A percentile compares a stretch with the other conserved stretches of the same genome.
Conservation (phyloP, 2,888 invertebrate genomes). For the Portevinia maculata region DNA sequence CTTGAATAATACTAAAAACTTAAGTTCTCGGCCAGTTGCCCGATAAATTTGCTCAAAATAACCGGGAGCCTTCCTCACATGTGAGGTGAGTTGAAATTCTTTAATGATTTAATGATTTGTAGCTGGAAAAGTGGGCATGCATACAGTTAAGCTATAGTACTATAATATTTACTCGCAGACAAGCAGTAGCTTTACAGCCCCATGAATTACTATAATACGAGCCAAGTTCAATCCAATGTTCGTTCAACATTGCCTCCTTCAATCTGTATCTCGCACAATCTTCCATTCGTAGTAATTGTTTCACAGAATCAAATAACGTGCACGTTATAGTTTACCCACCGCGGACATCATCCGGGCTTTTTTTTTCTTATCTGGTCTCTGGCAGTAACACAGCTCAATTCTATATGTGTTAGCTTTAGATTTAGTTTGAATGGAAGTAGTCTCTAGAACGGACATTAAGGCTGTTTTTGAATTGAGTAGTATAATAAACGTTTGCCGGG, state of each 20-base stretch:
- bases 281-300: constrained; percentile 52
- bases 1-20: constrained; percentile 47
- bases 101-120: constrained; percentile 17
- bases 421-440: constrained; percentile 73
- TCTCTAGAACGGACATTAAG: constrained; percentile 44
- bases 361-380: constrained; percentile 15
- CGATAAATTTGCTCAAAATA: constrained; percentile 1
- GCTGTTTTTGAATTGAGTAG: constrained; percentile 14
- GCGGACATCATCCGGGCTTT: constrained; percentile 14
- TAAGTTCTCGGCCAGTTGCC: constrained; percentile 40
- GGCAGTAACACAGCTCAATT: constrained; percentile 32
- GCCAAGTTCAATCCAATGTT: constrained; percentile 37
- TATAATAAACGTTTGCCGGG: constrained; percentile 27
- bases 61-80: constrained; percentile 8
- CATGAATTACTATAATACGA: constrained; percentile 46
- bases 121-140: too few species aligned
- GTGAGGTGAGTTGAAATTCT: constrained; percentile 20
- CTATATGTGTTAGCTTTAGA: constrained; percentile 34
- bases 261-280: constrained; percentile 38
- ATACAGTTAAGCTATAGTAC: constrained; percentile 27
- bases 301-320: constrained; percentile 48
- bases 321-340: constrained; percentile 24
- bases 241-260: background rate
- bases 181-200: constrained; percentile 39
- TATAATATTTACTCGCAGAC: constrained; percentile 25